phyloP scores from a whole-genome alignment of 2,797 vertebrate species.

The Psittacula derbiana region DNA sequence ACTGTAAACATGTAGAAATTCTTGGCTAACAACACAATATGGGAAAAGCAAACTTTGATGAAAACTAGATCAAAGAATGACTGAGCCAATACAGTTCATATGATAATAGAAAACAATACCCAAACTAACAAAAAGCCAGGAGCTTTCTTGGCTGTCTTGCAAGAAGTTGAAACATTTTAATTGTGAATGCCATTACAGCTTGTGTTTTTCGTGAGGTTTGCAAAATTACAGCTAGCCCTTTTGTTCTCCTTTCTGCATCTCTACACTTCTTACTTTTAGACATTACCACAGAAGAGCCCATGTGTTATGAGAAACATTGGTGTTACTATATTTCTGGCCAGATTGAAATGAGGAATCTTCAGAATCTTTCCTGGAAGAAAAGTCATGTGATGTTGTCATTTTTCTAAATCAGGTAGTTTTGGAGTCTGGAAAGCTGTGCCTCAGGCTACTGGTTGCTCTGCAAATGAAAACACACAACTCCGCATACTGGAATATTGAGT shows the following conservation, averaged over 20 bases:
- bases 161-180: not conserved
- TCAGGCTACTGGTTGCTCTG: not conserved
- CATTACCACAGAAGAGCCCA: not conserved
- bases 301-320: not conserved
- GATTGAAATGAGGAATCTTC: not conserved
- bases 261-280: not conserved
- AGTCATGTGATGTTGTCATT: not conserved
- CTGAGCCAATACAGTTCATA: not conserved
- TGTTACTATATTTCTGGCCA: not conserved
- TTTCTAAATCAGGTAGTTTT: not conserved
- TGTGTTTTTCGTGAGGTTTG: not conserved
- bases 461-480: not conserved
- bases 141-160: not conserved
- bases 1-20: slow-evolving; percentile 62
- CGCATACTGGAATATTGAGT: not conserved
- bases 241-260: not conserved
- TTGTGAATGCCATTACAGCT: not conserved
- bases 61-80: slow-evolving; percentile 15
- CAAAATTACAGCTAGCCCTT: not conserved
- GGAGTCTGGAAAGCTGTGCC: not conserved
- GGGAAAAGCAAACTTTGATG: slow-evolving; percentile 15
- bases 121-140: not conserved
- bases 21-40: slow-evolving; percentile 6
- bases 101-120: not conserved
- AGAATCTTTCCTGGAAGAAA: not conserved